Evolutionary conservation across 2,113 vertebrate species (phyloP), one percentile per base, ranked within the genome.

Genomic region (Ia io): DNA sequence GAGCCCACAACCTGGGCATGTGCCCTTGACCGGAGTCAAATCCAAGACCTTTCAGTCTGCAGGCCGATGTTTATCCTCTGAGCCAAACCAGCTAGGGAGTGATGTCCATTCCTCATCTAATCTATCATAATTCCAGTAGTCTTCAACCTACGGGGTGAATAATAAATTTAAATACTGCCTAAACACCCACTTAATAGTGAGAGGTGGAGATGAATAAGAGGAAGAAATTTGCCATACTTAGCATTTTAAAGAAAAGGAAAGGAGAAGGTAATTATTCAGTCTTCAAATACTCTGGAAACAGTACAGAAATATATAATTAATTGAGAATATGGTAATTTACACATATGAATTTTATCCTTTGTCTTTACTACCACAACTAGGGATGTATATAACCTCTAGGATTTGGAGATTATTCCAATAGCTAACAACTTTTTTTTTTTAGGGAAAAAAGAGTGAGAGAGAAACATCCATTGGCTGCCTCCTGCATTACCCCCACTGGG

Each of bases 151-250:
- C 88, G 88, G 94, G 82, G 78, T 63, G 25, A 84, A 59, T 10
- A 79, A 90, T 94, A 92, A 78, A 94, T 92, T 95, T 95, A 96
- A 94, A 85, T 90, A 56, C 95, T 56, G 35, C 97, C 95, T 92
- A 91, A 85, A 61, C 11, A 76, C n/a, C 69, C 82, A 69, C 95
- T 97, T 90, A 96, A 90, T 85, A 97, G 90, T 84, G 90, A 95
- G 65, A 94, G 65, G 93, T 84, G 77, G 80, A 71, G 91, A 94
- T 84, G 32, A 69, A 76, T 84, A 95, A 95, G 90, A 92, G 59
- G 94, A 90, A 86, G 87, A 94, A 93, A 93, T 96, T 83, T 85
- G 65, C 90, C 77, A 61, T 92, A 97, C 90, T 83, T 83, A 93
- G 44, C 82, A 88, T 94, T 96, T 88, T 95, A 88, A 94, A 95